Base-by-base conservation (phyloP, 2,113 vertebrate species). In the Otus sunia region DNA sequence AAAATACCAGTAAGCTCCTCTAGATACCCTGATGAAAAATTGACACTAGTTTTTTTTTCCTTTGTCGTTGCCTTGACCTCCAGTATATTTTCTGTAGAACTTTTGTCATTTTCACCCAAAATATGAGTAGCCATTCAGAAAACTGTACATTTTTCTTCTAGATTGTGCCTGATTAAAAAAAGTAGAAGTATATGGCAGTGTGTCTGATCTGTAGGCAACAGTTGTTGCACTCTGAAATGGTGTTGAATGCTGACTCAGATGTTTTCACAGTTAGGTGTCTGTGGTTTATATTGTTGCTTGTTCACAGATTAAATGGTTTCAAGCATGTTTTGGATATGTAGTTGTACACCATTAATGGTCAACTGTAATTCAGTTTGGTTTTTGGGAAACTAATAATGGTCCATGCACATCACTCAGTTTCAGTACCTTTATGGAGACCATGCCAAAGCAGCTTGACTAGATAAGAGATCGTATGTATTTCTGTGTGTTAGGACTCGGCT, bases 111-210 rank as follows among this genome's bases (percentile, higher is more conserved):
- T 94, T 95, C 36, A 56, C 73, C 36, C 74, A 45, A 64, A 94
- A 67, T 88, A 88, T 56, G 45, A 73, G 74, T 43, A 88, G 25
- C 26, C 47, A 37, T 89, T 90, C 27, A 78, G 47, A 94, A 85
- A 49, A 36, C 55, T 81, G 92, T 60, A 36, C 25, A 74, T 87
- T 94, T 93, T 94, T 90, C 64, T 94, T 94, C 39, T 39, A 25
- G n/a, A 41, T 37, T 74, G 32, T 84, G 32, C 25, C 30, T 47
- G 21, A n/a, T 80, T 39, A 14, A 69, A 59, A 79, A 29, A 34
- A 63, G 20, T 58, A 50, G 34, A 83, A 83, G 23, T 69, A 58
- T 15, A 77, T 74, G 68, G 9, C 86, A 55, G 32, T 83, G 10
- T 8, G 2, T 41, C 37, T 92, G 72, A 84, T 92, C 64, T 94